Evolutionary conservation across 2,113 vertebrate species (phyloP).

Genomic region (Shinisaurus crocodilurus): DNA sequence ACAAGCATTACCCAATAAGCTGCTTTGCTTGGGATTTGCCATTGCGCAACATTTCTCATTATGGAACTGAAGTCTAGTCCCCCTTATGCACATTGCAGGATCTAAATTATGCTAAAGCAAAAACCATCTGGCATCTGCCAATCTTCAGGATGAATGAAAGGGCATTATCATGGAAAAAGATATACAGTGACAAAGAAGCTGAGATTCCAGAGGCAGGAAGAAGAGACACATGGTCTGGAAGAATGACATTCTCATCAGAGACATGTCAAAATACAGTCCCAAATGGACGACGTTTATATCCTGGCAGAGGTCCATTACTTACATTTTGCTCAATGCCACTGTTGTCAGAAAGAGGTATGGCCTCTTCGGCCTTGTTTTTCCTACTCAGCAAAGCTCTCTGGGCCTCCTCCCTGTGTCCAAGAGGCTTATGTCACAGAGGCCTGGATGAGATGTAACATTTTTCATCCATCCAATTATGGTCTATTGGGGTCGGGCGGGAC

Average conservation of each 20-base stretch:
- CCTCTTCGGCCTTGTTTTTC: not conserved
- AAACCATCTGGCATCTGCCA: not conserved
- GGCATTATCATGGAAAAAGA: not conserved
- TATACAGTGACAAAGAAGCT: no score
- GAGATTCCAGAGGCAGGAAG: not conserved
- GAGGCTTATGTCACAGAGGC: not conserved
- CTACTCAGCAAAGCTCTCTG: not conserved
- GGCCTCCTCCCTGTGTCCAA: not conserved
- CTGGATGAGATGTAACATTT: not conserved
- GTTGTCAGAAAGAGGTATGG: not conserved
- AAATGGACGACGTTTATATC: not conserved
- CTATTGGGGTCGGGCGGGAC: no score
- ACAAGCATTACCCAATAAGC: constrained; percentile 15
- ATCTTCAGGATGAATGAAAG: not conserved
- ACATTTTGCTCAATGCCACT: not conserved
- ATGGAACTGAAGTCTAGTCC: not conserved
- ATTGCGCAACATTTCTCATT: not conserved
- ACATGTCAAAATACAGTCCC: not conserved
- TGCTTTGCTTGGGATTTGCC: constrained; percentile 18
- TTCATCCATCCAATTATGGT: no score
- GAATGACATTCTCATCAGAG: not conserved
- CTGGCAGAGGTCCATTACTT: not conserved
- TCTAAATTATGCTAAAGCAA: not conserved
- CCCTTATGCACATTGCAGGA: not conserved
- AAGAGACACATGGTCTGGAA: not conserved